Base-by-base conservation (phyloP, 1,140 invertebrate genomes). In the Drosophila eugracilis region DNA sequence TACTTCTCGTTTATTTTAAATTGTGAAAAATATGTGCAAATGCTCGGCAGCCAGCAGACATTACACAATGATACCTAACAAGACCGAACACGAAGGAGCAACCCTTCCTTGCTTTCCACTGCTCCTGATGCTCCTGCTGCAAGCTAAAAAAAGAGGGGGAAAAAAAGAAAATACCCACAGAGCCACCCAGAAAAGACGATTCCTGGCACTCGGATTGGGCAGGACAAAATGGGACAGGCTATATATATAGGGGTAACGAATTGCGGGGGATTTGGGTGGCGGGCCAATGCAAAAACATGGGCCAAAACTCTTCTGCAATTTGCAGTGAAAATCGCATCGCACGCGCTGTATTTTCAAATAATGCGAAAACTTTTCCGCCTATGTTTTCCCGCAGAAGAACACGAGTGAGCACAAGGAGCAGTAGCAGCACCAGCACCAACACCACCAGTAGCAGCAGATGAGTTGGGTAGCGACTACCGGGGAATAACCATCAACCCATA, bases 1-100 rank as follows among this genome's bases (percentile, higher is more conserved):
- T 86, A 85, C 83, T 85, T 88, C 83, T 85, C 81, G 83, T 85
- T 85, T 88, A 85, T 85, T 85, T 85, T 65, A 85, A 85, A 85
- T 86, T 85, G 81, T 86, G 81, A 81, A 78, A 85, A 85, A 85
- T 85, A 81, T 88, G 81, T 88, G 81, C 83, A 85, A 86, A 80
- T 70, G 79, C 59, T 77, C 57, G 47, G 70, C 70, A 71, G 37
- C 62, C 57, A 60, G 49, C 74, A 84, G 65, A 69, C 71, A 78
- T 84, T 78, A 67, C 75, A 84, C 81, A 69, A 75, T 84, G 79
- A 84, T 78, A 70, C 67, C 74, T 78, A 81, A 86, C 81, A 74
- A 80, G 63, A 60, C 53, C 60, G 62, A 59, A 63, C 62, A 60
- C 41, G 41, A 66, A 67, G 66, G 59, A 57, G 53, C 58, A 78